Evolutionary conservation across 1,140 invertebrate genomes (phyloP).

Genomic region (Coelopa frigida): DNA sequence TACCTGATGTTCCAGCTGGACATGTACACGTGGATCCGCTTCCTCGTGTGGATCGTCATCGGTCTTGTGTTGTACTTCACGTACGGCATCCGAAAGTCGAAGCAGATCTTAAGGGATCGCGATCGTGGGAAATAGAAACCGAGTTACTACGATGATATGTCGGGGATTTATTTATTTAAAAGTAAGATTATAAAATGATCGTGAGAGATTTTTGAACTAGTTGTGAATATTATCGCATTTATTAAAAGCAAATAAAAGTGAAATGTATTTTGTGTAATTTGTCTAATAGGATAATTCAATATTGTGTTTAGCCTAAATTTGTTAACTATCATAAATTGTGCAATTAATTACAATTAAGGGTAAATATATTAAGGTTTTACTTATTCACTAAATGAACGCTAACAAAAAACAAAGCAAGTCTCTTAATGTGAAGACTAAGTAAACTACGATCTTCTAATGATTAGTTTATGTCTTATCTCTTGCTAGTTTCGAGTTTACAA

Average conservation of each 20-base stretch:
- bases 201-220: not conserved
- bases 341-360: not conserved
- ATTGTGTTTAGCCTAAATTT: no score
- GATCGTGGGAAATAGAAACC: slow-evolving; percentile 22
- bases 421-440: no score
- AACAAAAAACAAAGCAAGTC: not conserved
- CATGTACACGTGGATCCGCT: slow-evolving; percentile 75
- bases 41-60: slow-evolving; percentile 72
- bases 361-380: not conserved
- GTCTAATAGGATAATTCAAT: no score
- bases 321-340: no score
- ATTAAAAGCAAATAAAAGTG: no score
- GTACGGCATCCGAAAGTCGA: slow-evolving; percentile 52
- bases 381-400: not conserved
- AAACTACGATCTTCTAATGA: no score
- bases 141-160: no score
- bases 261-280: no score
- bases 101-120: slow-evolving; percentile 29
- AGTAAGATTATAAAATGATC: not conserved
- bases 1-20: slow-evolving; percentile 84
- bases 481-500: no score
- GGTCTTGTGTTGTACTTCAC: slow-evolving; percentile 57
- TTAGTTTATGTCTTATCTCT: no score
- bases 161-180: no score
- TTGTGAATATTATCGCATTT: no score